phyloP scores from a whole-genome alignment of 2,113 vertebrate genomes.

The Melospiza melodia region DNA sequence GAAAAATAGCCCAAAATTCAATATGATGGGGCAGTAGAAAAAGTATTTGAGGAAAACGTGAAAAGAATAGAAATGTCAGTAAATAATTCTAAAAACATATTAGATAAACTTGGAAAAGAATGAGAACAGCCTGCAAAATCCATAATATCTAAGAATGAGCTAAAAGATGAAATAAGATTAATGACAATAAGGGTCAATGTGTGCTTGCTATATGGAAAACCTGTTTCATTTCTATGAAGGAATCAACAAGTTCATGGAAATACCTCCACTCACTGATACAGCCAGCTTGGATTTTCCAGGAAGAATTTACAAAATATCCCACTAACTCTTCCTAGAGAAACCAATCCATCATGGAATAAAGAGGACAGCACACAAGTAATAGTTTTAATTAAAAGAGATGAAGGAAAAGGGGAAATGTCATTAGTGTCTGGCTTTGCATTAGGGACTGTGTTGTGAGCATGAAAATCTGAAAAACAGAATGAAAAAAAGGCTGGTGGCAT shows the following conservation, averaged over 20 bases:
- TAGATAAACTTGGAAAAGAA: background rate
- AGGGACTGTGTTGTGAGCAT: background rate
- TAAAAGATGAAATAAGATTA: background rate
- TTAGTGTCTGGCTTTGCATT: background rate
- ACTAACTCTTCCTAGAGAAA: background rate
- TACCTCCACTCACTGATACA: fast-evolving
- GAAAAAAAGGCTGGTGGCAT: background rate
- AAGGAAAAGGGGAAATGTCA: background rate
- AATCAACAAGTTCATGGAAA: background rate
- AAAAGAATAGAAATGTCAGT: background rate
- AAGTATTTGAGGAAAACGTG: background rate
- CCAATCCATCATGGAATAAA: background rate
- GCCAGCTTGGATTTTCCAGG: background rate
- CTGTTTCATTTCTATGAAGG: background rate
- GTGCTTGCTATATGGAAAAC: background rate
- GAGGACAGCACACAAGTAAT: background rate
- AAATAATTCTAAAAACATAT: background rate
- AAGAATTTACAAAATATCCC: background rate
- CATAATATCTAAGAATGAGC: background rate
- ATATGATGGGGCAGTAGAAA: background rate
- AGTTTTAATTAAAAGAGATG: background rate
- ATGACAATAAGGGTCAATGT: background rate
- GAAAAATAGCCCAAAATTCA: background rate
- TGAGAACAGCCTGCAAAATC: background rate
- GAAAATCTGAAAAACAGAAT: background rate